Conservation (phyloP, 2,888 invertebrate genomes). For the Belgica antarctica region DNA sequence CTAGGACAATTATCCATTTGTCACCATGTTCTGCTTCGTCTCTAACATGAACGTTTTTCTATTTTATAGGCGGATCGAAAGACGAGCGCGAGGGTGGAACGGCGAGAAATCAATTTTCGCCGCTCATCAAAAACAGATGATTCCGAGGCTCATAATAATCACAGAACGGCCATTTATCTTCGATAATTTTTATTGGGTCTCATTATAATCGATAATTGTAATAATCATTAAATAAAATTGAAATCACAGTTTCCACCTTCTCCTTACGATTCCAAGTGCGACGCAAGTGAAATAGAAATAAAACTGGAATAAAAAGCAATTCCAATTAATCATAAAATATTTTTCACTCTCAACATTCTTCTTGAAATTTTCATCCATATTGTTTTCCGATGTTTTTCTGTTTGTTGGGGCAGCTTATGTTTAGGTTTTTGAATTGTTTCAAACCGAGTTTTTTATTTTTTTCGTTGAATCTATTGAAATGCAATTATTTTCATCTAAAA, state of each 20-base stretch:
- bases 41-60: conserved; percentile 5
- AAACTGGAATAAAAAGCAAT: conserved; percentile 36
- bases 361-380: neutral
- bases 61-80: neutral
- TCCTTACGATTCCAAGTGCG: neutral
- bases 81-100: neutral
- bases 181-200: conserved; percentile 37
- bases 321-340: conserved; percentile 42
- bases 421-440: no score
- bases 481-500: neutral
- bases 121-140: conserved; percentile 43
- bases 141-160: neutral
- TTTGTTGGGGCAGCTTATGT: no score
- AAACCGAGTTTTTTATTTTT: neutral
- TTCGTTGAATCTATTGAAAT: neutral
- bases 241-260: conserved; percentile 10
- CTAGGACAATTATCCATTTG: conserved; percentile 34
- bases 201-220: conserved; percentile 7
- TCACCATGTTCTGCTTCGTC: conserved; percentile 17
- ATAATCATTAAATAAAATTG: conserved; percentile 40
- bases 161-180: conserved; percentile 23
- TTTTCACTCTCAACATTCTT: neutral
- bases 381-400: neutral
- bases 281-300: neutral
- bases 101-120: conserved; percentile 40